Evolutionary conservation across 2,888 invertebrate genomes (phyloP), one percentile per base, ranked within the genome.

Genomic region (Blera fallax): DNA sequence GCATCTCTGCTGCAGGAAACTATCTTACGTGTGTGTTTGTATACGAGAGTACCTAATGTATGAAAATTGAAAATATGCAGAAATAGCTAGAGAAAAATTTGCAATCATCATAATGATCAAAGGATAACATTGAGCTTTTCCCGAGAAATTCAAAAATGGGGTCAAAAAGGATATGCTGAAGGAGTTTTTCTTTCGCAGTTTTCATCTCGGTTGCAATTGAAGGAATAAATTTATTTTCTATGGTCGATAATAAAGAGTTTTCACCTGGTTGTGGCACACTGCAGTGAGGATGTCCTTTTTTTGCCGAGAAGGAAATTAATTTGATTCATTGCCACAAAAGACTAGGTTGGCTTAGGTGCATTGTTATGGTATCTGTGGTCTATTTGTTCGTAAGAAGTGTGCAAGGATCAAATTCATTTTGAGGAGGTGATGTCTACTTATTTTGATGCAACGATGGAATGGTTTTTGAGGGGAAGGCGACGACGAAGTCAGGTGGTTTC

Each of bases 21-120:
- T 18, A 16, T 64, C 52, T 45, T 52, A n/a, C 18, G 3, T 64
- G 14, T 54, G 11, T 50, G 43, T 32, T 18, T 65, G 32, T 29
- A 4, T n/a, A 1, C 29, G n/a, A 37, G 48, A 24, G 4, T 3
- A 24, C n/a, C n/a, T n/a, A 24, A 24, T 37, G 5, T 32, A 62
- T 18, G 72, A 56, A 80, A 52, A 74, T 74, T 45, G 69, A 73
- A 80, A 79, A 54, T 60, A 72, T 72, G 67, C 67, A 73, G n/a
- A 69, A n/a, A 54, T 29, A 62, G 43, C 27, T 32, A 24, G 24
- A 74, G 79, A 54, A 70, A 80, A 62, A n/a, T n/a, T 70, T 76
- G 69, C 80, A 80, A 74, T 74, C 77, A 64, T 77, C 74, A 80
- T 80, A 74, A 70, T 64, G 79, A 69, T 76, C 80, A 65, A 80